Base-by-base conservation (phyloP, 1,140 invertebrate species). In the Euura lappo region DNA sequence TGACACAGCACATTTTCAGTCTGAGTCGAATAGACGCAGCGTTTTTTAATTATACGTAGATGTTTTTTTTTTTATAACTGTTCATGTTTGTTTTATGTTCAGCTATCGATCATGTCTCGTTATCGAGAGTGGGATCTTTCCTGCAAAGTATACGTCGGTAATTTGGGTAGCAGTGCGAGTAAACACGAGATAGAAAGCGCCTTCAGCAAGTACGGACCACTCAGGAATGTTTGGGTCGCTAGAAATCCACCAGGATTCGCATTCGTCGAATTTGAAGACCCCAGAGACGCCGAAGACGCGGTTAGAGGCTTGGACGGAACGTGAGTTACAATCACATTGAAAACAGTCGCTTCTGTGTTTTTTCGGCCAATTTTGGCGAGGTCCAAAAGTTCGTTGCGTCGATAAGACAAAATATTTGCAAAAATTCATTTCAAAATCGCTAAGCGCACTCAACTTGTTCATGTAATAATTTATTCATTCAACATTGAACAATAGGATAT, bases 101-200 rank as follows among this genome's bases (percentile, higher is more conserved):
- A 51, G 13, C 47, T 69, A 66, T 71, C n/a, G 45, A 84, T 75
- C 74, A 92, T 92, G 92, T 93, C 92, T 76, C 91, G 94, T 75
- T 96, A 95, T 87, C 91, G 95, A 73, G 95, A 97, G 86, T 97
- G 96, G 95, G 95, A 97, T 83, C 88, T 97, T 60, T 95, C 96
- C 42, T 98, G 97, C 87, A 99, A 99, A 89, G 97, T 99, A 1
- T 99, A 99, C 85, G 96, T 99, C n/a, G 98, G 98, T 42, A 98
- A 99, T 87, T 89, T 99, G 60, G 95, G 95, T 7, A 96, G 94
- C 70, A 95, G 95, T 80, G 95, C 95, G 7, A 96, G 96, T 71
- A 97, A 97, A 88, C 94, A 95, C 86, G 96, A 97, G 87, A 94
- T 97, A 76, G 96, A 97, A 86, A 94, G 93, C 83, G 93, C 95